phyloP scores from a whole-genome alignment of 35 echinoderm and acorn worm species.

The Amphiura filiformis region DNA sequence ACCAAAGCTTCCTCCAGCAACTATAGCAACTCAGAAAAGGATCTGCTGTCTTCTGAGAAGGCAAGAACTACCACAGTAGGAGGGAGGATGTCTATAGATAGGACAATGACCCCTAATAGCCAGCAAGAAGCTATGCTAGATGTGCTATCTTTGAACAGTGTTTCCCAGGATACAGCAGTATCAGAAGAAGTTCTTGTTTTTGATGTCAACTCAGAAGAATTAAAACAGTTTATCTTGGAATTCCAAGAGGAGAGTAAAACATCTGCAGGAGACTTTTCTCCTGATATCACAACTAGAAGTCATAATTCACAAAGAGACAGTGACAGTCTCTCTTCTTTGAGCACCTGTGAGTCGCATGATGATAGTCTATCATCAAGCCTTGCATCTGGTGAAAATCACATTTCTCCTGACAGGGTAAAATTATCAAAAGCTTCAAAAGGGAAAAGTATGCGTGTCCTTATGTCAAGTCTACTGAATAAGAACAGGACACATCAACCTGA shows the following conservation, averaged over 20 bases:
- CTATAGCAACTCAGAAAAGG: no score
- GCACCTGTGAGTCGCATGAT: slow-evolving; percentile 36
- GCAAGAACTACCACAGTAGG: no score
- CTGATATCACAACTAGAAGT: neutral
- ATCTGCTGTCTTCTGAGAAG: no score
- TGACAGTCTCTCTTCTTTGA: slow-evolving; percentile 26
- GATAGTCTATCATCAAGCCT: slow-evolving; percentile 29
- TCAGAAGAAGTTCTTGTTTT: slow-evolving; percentile 36
- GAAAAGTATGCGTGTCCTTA: slow-evolving; percentile 33
- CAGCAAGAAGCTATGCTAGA: slow-evolving; percentile 53
- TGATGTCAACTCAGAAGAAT: slow-evolving; percentile 61
- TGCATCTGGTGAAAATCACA: slow-evolving; percentile 4
- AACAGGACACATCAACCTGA: slow-evolving; percentile 14
- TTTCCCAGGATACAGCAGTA: neutral
- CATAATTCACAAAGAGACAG: neutral
- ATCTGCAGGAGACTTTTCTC: neutral
- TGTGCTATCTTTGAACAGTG: slow-evolving; percentile 19
- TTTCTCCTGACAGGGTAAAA: slow-evolving; percentile 24
- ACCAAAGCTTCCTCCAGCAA: no score
- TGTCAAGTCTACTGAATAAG: slow-evolving; percentile 37
- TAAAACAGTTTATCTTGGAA: slow-evolving; percentile 54
- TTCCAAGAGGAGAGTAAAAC: slow-evolving; percentile 35
- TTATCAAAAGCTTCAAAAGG: slow-evolving; percentile 6
- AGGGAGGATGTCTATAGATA: neutral
- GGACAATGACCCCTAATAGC: neutral